Evolutionary conservation across 2,888 invertebrate species (phyloP).

Genomic region (Phymatocera aterrima): DNA sequence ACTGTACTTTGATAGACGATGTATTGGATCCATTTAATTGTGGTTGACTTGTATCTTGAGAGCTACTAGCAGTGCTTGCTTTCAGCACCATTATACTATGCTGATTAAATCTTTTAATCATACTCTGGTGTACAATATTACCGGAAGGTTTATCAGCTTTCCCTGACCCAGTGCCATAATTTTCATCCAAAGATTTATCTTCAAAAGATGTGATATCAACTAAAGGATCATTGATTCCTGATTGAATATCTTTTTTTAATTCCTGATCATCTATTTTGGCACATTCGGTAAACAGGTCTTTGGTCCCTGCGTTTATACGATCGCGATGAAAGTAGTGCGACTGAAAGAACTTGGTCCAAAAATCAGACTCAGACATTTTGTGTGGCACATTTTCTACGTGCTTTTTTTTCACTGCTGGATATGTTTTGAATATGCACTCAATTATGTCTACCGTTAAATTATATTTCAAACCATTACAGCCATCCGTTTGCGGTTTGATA

Average conservation of each 20-base stretch:
- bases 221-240: constrained; percentile 87
- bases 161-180: constrained; percentile 75
- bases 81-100: constrained; percentile 94
- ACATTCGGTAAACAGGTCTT: constrained; percentile 98
- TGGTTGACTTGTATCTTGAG: constrained; percentile 54
- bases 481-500: constrained; percentile 97
- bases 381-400: constrained; percentile 97
- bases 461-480: constrained; percentile 96
- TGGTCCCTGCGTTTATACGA: constrained; percentile 90
- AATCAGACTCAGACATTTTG: constrained; percentile 96
- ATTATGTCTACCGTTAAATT: constrained; percentile 98
- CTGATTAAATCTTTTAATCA: constrained; percentile 97
- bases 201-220: constrained; percentile 90
- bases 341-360: constrained; percentile 99
- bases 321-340: constrained; percentile 99
- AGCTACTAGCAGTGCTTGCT: constrained; percentile 68
- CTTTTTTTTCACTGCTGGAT: constrained; percentile 98
- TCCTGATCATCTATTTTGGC: constrained; percentile 95
- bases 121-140: constrained; percentile 89
- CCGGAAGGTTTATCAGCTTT: constrained; percentile 77
- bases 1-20: constrained; percentile 62
- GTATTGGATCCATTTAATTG: constrained; percentile 70
- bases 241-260: constrained; percentile 85
- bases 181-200: constrained; percentile 82
- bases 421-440: constrained; percentile 98